Conservation (phyloP, 2,113 vertebrate genomes). For the Dolichotis patagonum region DNA sequence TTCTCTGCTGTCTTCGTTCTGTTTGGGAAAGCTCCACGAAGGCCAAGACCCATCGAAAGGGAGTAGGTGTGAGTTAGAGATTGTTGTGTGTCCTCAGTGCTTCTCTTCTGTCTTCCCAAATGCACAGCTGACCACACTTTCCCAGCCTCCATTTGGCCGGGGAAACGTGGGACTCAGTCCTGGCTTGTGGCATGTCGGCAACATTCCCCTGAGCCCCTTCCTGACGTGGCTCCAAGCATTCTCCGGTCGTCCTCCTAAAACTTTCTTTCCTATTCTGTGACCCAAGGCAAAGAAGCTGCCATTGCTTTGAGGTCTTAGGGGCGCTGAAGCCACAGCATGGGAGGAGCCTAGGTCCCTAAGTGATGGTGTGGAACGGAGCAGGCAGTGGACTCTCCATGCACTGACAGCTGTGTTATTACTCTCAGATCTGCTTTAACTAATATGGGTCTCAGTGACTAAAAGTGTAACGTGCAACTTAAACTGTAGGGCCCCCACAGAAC, state of each 20-base stretch:
- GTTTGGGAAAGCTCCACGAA: neutral
- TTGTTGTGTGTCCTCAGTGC: rapidly evolving
- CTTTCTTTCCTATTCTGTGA: neutral
- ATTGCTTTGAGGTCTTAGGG: neutral
- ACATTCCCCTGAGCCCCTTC: neutral
- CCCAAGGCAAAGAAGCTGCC: neutral
- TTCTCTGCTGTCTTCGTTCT: neutral
- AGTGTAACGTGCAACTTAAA: neutral
- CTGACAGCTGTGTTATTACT: neutral
- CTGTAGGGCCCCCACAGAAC: neutral
- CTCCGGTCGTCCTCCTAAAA: neutral
- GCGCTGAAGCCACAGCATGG: no score
- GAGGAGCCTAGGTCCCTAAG: neutral
- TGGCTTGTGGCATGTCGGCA: no score
- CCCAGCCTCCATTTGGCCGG: neutral
- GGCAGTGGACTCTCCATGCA: rapidly evolving
- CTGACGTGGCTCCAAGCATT: neutral
- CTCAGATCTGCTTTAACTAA: neutral
- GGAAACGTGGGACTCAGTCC: no score
- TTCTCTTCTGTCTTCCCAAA: neutral
- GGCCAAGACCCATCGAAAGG: neutral
- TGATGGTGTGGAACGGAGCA: neutral
- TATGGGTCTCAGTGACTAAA: neutral
- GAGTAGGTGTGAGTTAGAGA: neutral
- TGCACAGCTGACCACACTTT: neutral